A percentile compares a stretch with the other conserved stretches of the same genome.
These are phyloP conservation scores for Achatina immaculata DNA, from an alignment of 1,140 invertebrate species.

Conservation along the genomic window DNA sequence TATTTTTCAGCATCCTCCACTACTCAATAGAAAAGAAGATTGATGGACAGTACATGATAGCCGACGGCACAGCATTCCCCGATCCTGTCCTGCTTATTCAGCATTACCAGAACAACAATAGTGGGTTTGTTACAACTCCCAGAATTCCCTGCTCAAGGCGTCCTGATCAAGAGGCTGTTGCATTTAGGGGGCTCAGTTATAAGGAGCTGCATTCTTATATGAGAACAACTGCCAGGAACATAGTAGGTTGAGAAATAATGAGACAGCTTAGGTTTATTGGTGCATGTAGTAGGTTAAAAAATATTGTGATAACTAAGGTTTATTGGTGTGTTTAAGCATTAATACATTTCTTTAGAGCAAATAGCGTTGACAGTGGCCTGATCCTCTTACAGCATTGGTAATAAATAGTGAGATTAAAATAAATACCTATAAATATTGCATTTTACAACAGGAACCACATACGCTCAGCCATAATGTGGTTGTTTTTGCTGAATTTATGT, in stretches of 20 bases:
- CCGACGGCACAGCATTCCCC: constrained; percentile 61
- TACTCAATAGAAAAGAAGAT: constrained; percentile 69
- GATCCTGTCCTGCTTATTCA: constrained; percentile 69
- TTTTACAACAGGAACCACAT: too few relatives aligned
- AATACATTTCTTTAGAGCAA: not conserved
- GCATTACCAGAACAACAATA: constrained; percentile 60
- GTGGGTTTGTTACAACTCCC: constrained; percentile 68
- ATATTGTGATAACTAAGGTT: not conserved
- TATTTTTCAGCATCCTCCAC: constrained; percentile 66
- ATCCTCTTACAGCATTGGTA: too few relatives aligned
- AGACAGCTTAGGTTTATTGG: not conserved
- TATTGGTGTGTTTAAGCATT: not conserved
- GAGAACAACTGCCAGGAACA: constrained; percentile 62
- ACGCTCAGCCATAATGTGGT: too few relatives aligned
- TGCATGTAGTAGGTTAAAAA: not conserved
- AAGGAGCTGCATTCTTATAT: constrained; percentile 69
- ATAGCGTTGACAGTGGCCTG: too few relatives aligned
- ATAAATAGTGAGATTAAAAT: too few relatives aligned
- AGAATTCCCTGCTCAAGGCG: constrained; percentile 65
- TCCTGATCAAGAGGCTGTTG: constrained; percentile 65
- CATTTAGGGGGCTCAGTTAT: constrained; percentile 72
- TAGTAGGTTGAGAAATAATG: constrained; percentile 34
- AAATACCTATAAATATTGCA: too few relatives aligned
- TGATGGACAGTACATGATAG: constrained; percentile 68
- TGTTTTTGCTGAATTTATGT: too few relatives aligned